phyloP scores from a whole-genome alignment of 2,113 vertebrate genomes.

The Sturnus vulgaris region DNA sequence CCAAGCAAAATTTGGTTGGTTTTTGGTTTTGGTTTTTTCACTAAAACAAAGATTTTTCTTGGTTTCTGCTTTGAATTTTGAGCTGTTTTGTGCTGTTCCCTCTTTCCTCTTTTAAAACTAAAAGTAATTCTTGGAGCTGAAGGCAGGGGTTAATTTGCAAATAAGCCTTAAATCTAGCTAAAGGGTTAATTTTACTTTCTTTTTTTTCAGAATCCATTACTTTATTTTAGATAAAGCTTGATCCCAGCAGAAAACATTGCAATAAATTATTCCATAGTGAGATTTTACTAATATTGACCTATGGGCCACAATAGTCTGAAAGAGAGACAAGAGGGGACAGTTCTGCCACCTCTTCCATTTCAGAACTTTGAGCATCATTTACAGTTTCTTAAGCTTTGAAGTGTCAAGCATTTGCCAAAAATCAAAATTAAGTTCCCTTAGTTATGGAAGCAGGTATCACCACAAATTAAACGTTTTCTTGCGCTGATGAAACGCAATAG shows the following conservation, averaged over 20 bases:
- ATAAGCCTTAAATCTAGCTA: background rate
- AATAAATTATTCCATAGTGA: background rate
- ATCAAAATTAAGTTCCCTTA: background rate
- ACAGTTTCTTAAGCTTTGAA: background rate
- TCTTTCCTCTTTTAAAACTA: background rate
- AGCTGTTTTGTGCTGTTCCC: background rate
- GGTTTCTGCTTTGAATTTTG: background rate
- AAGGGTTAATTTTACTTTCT: background rate
- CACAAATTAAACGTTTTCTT: background rate
- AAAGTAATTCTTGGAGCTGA: background rate
- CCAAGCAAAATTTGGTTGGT: background rate
- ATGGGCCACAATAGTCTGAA: background rate
- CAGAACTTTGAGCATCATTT: background rate
- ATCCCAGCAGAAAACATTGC: background rate
- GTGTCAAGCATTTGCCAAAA: background rate
- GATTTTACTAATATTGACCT: background rate
- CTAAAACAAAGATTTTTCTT: background rate
- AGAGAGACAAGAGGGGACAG: background rate
- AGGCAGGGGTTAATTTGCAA: background rate
- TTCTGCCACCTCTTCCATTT: background rate
- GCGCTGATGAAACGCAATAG: background rate
- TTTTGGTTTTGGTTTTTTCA: fast-evolving
- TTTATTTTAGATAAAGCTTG: background rate
- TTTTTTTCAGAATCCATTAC: background rate
- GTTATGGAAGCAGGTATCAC: background rate